Percentiles rank a stretch among this genome's conserved stretches.
phyloP scores from a whole-genome alignment of 2,888 invertebrate genomes.

The Drosophila nr. medialis region DNA sequence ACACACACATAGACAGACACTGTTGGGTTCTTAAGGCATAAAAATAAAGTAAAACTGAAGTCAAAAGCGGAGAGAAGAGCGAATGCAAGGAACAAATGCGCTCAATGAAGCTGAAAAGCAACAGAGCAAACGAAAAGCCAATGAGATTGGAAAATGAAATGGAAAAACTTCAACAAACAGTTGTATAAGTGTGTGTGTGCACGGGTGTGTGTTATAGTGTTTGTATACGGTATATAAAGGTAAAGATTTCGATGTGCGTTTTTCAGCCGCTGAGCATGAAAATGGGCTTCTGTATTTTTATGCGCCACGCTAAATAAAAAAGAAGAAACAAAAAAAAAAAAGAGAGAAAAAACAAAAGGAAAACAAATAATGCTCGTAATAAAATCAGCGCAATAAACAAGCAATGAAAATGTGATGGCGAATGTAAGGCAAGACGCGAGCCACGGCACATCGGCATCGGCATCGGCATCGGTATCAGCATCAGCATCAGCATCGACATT shows the following conservation, averaged over 20 bases:
- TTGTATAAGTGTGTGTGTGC: conserved; percentile 12
- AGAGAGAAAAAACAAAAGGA: neutral
- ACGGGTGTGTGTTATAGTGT: conserved; percentile 9
- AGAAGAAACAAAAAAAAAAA: conserved; percentile 6
- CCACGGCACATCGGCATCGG: conserved; percentile 1
- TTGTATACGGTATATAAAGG: conserved; percentile 44
- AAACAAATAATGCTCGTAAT: conserved; percentile 69
- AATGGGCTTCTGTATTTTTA: conserved; percentile 72
- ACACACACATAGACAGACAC: conserved; percentile 4
- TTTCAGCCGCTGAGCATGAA: conserved; percentile 76
- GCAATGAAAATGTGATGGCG: conserved; percentile 64
- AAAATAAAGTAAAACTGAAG: conserved; percentile 42
- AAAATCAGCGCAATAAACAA: conserved; percentile 78
- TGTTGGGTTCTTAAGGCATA: conserved; percentile 25
- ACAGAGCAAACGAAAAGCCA: conserved; percentile 46
- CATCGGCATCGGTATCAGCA: no score
- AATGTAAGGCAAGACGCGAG: conserved; percentile 26
- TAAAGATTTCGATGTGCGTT: conserved; percentile 59
- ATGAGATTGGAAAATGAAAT: conserved; percentile 77
- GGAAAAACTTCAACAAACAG: conserved; percentile 58
- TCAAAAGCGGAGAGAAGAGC: conserved; percentile 21
- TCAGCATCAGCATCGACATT: conserved; percentile 16
- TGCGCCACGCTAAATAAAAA: conserved; percentile 52
- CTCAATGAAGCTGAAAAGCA: conserved; percentile 75
- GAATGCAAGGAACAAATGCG: conserved; percentile 58